A percentile compares a stretch with the other conserved stretches of the same genome.
phyloP scores from a whole-genome alignment of 2,888 invertebrate genomes.

The Xestia rhomboidea region DNA sequence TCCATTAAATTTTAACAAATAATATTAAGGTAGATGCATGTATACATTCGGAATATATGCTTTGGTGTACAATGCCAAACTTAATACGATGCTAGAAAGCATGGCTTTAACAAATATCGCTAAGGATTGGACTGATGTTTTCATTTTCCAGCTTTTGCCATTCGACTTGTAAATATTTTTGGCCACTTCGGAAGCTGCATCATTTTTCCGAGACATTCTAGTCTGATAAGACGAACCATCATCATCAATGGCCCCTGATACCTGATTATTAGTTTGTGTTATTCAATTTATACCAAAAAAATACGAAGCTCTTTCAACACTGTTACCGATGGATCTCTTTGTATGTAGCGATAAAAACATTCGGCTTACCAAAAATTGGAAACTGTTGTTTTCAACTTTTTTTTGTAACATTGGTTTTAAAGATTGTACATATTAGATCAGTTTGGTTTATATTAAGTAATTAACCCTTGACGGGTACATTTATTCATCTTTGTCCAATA shows the following conservation, averaged over 20 bases:
- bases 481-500: slow-evolving; percentile 83
- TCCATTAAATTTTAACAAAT: slow-evolving; percentile 88
- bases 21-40: slow-evolving; percentile 83
- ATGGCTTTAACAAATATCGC: slow-evolving; percentile 83
- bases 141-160: slow-evolving; percentile 77
- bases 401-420: slow-evolving; percentile 81
- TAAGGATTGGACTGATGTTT: slow-evolving; percentile 83
- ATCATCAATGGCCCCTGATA: slow-evolving; percentile 77
- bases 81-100: slow-evolving; percentile 81
- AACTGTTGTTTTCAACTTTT: slow-evolving; percentile 81
- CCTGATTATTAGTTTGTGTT: slow-evolving; percentile 85
- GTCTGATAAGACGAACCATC: slow-evolving; percentile 75
- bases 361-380: slow-evolving; percentile 86
- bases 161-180: slow-evolving; percentile 87
- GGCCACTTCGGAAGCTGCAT: slow-evolving; percentile 74
- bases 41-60: slow-evolving; percentile 81
- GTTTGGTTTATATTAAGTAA: slow-evolving; percentile 80
- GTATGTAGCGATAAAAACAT: slow-evolving; percentile 80
- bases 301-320: slow-evolving; percentile 87
- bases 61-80: slow-evolving; percentile 86
- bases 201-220: slow-evolving; percentile 85
- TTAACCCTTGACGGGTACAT: slow-evolving; percentile 79
- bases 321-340: slow-evolving; percentile 90
- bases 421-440: slow-evolving; percentile 85
- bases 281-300: slow-evolving; percentile 90